A percentile compares a stretch with the other conserved stretches of the same genome.
Evolutionary conservation across 2,888 invertebrate genomes (phyloP).

Genomic region (Syrphus vitripennis): DNA sequence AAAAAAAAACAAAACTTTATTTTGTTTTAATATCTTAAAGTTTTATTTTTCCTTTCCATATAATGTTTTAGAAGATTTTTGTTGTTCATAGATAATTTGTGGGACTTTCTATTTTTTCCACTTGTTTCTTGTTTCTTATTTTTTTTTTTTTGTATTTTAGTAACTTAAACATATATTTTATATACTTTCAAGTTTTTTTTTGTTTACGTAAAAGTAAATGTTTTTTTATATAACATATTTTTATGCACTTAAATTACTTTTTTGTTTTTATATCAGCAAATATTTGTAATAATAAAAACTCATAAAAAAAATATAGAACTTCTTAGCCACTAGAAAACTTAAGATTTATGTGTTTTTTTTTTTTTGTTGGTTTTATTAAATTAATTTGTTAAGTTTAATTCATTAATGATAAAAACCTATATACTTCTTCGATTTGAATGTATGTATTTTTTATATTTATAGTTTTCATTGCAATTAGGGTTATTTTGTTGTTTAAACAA

Average conservation of each 20-base stretch:
- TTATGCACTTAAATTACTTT: conserved; percentile 69
- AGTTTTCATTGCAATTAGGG: conserved; percentile 51
- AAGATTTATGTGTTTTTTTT: conserved; percentile 35
- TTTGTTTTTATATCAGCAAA: conserved; percentile 43
- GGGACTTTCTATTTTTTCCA: conserved; percentile 38
- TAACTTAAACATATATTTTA: conserved; percentile 66
- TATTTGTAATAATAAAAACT: conserved; percentile 49
- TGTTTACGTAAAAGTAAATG: conserved; percentile 59
- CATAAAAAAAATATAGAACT: conserved; percentile 64
- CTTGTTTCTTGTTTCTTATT: conserved; percentile 31
- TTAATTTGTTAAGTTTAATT: conserved; percentile 28
- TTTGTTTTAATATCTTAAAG: conserved; percentile 71
- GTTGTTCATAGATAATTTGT: conserved; percentile 56
- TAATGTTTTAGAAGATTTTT: conserved; percentile 58
- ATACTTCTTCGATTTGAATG: conserved; percentile 50
- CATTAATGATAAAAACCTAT: conserved; percentile 38
- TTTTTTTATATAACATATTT: conserved; percentile 70
- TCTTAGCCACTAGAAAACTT: conserved; percentile 72
- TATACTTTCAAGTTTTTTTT: conserved; percentile 62
- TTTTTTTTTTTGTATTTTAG: conserved; percentile 39
- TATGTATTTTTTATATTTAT: conserved; percentile 50
- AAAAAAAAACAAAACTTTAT: conserved; percentile 65
- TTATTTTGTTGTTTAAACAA: conserved; percentile 18
- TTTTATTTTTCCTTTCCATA: conserved; percentile 71
- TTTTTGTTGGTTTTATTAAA: conserved; percentile 32